Percentiles rank a stretch among this genome's conserved stretches.
These are phyloP conservation scores for Caenorhabditis parvicauda DNA, from an alignment of 2,888 invertebrate genomes.

Conservation along the genomic window DNA sequence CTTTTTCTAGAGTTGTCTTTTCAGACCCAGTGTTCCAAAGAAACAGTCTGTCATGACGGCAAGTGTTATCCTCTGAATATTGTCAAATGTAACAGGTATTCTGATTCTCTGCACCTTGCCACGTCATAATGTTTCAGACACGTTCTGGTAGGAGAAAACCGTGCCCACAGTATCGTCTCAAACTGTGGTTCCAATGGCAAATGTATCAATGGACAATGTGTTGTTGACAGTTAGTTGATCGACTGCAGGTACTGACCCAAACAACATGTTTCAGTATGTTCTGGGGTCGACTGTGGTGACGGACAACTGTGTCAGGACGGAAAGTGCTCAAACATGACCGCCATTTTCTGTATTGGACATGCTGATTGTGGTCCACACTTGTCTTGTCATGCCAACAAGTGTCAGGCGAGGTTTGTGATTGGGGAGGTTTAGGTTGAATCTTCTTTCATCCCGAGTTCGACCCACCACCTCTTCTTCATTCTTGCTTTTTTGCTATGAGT, in stretches of 20 bases:
- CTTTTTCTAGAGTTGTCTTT: not conserved
- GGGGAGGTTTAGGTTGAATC: too few relatives aligned
- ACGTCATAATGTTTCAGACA: too few relatives aligned
- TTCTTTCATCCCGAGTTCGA: not conserved
- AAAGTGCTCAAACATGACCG: slow-evolving; percentile 42
- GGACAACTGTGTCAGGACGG: slow-evolving; percentile 51
- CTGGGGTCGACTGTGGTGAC: slow-evolving; percentile 46
- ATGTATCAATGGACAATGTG: slow-evolving; percentile 55
- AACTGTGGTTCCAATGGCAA: slow-evolving; percentile 52
- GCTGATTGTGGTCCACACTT: slow-evolving; percentile 52
- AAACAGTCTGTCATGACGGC: slow-evolving; percentile 39
- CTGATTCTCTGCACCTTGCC: too few relatives aligned
- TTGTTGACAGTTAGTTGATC: slow-evolving; percentile 39
- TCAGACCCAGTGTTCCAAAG: slow-evolving; percentile 41
- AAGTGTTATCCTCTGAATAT: slow-evolving; percentile 44
- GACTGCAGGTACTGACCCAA: not conserved
- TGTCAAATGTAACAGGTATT: slow-evolving; percentile 50
- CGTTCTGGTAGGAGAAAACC: slow-evolving; percentile 43
- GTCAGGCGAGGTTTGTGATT: slow-evolving; percentile 29
- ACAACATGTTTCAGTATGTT: slow-evolving; percentile 37
- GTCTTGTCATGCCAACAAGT: slow-evolving; percentile 44
- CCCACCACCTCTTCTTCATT: too few relatives aligned
- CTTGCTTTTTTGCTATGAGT: too few relatives aligned
- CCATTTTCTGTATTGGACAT: slow-evolving; percentile 48
- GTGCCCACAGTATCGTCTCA: slow-evolving; percentile 44